Evolutionary conservation across 2,888 invertebrate species (phyloP).

Genomic region (Subacronicta megacephala): DNA sequence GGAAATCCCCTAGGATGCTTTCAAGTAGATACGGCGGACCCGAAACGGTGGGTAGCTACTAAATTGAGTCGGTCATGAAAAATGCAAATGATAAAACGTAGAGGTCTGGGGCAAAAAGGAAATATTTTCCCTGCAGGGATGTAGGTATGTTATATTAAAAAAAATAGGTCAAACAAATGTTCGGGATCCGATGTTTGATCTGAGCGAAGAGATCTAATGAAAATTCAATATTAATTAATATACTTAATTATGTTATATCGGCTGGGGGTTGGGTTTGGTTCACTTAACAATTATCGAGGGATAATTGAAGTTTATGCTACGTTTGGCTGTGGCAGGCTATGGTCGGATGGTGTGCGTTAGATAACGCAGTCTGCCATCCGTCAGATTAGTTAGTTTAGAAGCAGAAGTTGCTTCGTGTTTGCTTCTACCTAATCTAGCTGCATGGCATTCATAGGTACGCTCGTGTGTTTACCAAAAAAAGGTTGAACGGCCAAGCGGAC

Average conservation of each 20-base stretch:
- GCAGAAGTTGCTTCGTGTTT: constrained; percentile 23
- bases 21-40: constrained; percentile 51
- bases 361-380: constrained; percentile 26
- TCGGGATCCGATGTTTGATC: constrained; percentile 17
- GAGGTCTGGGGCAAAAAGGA: constrained; percentile 43
- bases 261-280: constrained; percentile 31
- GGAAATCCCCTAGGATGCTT: constrained; percentile 56
- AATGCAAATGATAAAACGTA: constrained; percentile 62
- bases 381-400: constrained; percentile 32
- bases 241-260: constrained; percentile 33
- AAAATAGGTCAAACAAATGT: constrained; percentile 39
- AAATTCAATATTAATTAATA: constrained; percentile 44
- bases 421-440: constrained; percentile 11
- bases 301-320: constrained; percentile 53
- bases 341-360: constrained; percentile 34
- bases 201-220: constrained; percentile 25
- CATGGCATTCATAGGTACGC: background rate
- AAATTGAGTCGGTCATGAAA: constrained; percentile 64
- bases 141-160: constrained; percentile 27
- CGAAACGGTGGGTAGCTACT: constrained; percentile 57
- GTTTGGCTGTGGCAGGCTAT: constrained; percentile 39
- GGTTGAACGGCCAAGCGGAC: too few species aligned
- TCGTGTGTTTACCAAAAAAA: too few species aligned
- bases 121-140: constrained; percentile 41
- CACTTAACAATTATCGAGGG: constrained; percentile 45